A percentile compares a stretch with the other conserved stretches of the same genome.
Conservation (phyloP, 2,113 vertebrate genomes). For the Ageneiosus marmoratus region DNA sequence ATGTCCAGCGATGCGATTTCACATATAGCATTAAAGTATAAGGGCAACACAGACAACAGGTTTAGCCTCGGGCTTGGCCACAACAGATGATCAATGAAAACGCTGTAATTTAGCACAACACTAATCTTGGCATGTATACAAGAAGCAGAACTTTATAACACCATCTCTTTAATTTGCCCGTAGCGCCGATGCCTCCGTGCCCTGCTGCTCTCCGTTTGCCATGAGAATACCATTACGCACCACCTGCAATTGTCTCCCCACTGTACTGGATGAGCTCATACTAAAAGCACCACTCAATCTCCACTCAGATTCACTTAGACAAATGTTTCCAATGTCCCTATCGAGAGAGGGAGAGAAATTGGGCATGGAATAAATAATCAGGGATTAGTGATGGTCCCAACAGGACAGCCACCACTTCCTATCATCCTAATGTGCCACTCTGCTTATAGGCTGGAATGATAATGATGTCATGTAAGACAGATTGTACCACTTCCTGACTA, state of each 20-base stretch:
- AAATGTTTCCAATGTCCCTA: slow-evolving; percentile 33
- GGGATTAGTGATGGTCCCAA: slow-evolving; percentile 42
- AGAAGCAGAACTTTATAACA: neutral
- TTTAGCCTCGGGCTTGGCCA: neutral
- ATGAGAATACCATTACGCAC: slow-evolving; percentile 28
- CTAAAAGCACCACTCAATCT: slow-evolving; percentile 61
- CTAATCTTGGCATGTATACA: neutral
- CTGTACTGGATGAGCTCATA: slow-evolving; percentile 56
- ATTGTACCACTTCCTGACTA: neutral
- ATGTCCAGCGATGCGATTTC: neutral
- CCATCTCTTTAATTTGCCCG: neutral
- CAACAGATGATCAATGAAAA: neutral
- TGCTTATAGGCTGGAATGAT: neutral
- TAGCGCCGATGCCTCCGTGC: neutral
- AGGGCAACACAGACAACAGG: neutral
- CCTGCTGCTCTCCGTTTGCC: slow-evolving; percentile 47
- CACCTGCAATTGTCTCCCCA: slow-evolving; percentile 22
- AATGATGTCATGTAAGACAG: neutral
- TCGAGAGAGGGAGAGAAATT: neutral
- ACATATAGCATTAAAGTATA: neutral
- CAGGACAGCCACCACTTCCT: slow-evolving; percentile 18
- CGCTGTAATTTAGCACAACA: neutral
- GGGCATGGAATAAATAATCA: slow-evolving; percentile 40
- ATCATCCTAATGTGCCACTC: slow-evolving; percentile 18
- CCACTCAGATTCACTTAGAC: slow-evolving; percentile 31